Evolutionary conservation across 2,888 invertebrate genomes (phyloP), one percentile per base, ranked within the genome.

Genomic region (Acrocyrtus sp.): DNA sequence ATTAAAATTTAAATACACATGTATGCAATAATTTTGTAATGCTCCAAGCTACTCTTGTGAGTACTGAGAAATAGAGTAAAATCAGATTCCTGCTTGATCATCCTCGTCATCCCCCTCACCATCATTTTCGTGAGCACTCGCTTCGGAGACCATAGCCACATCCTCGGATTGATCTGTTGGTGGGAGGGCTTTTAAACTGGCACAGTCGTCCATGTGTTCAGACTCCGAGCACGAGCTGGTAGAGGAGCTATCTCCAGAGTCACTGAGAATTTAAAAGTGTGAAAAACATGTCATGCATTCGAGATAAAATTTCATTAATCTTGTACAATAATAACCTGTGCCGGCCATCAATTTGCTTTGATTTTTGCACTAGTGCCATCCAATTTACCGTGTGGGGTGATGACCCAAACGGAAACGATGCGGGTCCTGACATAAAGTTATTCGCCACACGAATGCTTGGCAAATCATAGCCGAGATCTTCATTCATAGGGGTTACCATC

Each of bases 161-260:
- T 78, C 75, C 22, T 74, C 76, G 12, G 75, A 75, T 15, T 60
- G 60, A 50, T 70, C 70, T n/a, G 78, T 73, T 1, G 78, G 76
- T 6, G 78, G 78, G n/a, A 76, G 53, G 24, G 78, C 78, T 63
- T 75, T 75, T 3, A 75, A 41, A 56, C 76, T 76, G 10, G 69
- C 70, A 41, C 78, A 77, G 29, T 78, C 76, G 29, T 76, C 76
- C 75, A 78, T 76, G 47, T 75, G 75, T 45, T 78, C 76, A 12
- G 74, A 72, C 10, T 76, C 78, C 10, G 34, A 47, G 19, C 41
- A 72, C 5, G 47, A 56, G 15, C 43, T 48, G 19, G 73, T 24
- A 5, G 60, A 48, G 15, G 72, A 41, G 0, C 67, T 34, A 10
- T 57, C 21, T 39, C 45, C 60, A 8, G 63, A 22, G 19, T 58